phyloP scores from a whole-genome alignment of 2,888 invertebrate genomes.

The Patella caerulea region DNA sequence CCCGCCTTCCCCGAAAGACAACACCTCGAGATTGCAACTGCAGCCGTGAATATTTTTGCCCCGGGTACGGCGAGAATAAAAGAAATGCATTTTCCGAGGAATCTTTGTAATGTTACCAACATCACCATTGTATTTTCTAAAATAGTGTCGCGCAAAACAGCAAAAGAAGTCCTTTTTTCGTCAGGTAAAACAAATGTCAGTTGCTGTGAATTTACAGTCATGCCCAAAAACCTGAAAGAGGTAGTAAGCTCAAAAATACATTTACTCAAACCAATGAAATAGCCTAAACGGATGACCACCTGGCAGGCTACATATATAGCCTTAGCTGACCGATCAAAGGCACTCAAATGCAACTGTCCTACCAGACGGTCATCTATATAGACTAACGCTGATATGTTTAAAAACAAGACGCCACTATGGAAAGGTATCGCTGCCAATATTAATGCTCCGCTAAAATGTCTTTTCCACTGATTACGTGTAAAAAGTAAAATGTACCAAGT shows the following conservation, averaged over 20 bases:
- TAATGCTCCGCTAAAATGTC: no score
- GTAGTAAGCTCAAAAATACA: neutral
- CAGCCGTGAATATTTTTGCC: neutral
- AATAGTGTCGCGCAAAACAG: no score
- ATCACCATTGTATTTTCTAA: no score
- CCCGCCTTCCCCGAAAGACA: no score
- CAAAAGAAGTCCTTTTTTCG: neutral
- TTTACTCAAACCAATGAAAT: neutral
- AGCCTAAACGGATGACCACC: neutral
- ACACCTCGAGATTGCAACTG: neutral
- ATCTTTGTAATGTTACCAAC: no score
- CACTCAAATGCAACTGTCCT: neutral
- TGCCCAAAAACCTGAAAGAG: neutral
- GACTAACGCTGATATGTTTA: neutral
- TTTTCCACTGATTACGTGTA: no score
- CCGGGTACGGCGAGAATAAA: neutral
- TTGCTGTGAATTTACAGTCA: neutral
- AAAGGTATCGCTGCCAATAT: no score
- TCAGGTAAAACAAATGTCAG: neutral
- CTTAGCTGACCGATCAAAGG: neutral
- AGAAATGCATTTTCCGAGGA: neutral
- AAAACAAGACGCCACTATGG: no score
- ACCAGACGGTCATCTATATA: neutral
- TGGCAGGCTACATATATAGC: neutral
- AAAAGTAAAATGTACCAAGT: no score